phyloP scores from a whole-genome alignment of 2,888 invertebrate genomes.

The Noctua comes region DNA sequence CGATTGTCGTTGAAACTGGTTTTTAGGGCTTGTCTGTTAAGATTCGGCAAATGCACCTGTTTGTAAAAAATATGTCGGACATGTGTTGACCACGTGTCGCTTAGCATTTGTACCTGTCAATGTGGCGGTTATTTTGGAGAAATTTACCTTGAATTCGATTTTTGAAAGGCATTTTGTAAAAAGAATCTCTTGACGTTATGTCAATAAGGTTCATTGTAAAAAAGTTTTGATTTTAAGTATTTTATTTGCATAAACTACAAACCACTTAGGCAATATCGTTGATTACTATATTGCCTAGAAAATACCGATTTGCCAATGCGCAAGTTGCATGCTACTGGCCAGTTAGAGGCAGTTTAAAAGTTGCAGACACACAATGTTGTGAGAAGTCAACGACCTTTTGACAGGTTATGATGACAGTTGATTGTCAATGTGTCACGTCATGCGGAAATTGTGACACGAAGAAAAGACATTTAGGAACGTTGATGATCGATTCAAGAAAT shows the following conservation, averaged over 20 bases:
- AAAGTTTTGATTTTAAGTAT: slow-evolving; percentile 8
- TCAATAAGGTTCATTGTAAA: background rate
- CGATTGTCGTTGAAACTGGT: slow-evolving; percentile 50
- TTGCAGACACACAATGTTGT: slow-evolving; percentile 42
- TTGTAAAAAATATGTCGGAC: slow-evolving; percentile 22
- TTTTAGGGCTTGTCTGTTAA: slow-evolving; percentile 43
- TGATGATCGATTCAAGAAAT: background rate
- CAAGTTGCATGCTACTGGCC: slow-evolving; percentile 56
- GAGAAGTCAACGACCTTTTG: slow-evolving; percentile 54
- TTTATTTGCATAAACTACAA: slow-evolving; percentile 44
- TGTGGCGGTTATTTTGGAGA: background rate
- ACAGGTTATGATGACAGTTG: slow-evolving; percentile 37
- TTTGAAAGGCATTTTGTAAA: background rate
- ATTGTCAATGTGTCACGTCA: slow-evolving; percentile 3
- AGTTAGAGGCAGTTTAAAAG: slow-evolving; percentile 43
- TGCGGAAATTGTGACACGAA: background rate
- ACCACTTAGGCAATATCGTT: slow-evolving; percentile 49
- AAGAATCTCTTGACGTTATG: background rate
- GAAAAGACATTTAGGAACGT: background rate
- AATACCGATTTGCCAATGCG: slow-evolving; percentile 56
- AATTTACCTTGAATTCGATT: background rate
- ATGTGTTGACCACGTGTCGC: slow-evolving; percentile 30
- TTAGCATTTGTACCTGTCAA: slow-evolving; percentile 20
- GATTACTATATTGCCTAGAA: slow-evolving; percentile 63
- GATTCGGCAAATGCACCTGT: slow-evolving; percentile 52